Conservation (phyloP, 2,113 vertebrate genomes). For the Heptranchias perlo region DNA sequence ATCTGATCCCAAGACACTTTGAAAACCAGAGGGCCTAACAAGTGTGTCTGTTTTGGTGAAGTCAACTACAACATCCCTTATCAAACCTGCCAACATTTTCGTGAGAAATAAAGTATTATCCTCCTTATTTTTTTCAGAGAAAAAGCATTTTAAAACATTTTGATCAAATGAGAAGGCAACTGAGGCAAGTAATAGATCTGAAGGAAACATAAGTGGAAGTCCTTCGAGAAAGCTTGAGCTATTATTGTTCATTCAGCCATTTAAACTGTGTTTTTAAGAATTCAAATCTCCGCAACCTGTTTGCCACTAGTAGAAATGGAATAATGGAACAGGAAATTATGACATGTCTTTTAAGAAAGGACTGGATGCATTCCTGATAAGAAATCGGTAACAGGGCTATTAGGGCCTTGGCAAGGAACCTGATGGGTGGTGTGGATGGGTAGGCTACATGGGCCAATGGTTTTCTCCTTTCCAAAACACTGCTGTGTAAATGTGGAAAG, state of each 20-base stretch:
- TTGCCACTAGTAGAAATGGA: background rate
- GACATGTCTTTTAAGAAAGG: too few relatives aligned
- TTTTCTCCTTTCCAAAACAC: background rate
- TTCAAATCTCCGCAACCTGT: background rate
- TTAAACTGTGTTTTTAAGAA: background rate
- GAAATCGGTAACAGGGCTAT: background rate
- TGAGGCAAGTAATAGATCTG: background rate
- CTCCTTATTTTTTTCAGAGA: background rate
- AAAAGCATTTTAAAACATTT: background rate
- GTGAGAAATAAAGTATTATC: background rate
- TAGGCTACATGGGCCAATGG: background rate
- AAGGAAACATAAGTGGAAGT: background rate
- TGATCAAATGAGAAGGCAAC: background rate
- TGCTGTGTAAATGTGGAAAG: background rate
- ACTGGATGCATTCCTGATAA: background rate
- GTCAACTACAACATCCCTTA: background rate
- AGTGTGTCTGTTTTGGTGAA: background rate
- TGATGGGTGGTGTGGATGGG: background rate
- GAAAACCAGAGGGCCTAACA: background rate
- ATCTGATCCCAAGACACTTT: background rate
- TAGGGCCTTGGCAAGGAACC: background rate
- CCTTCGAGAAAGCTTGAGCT: background rate
- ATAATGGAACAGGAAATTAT: background rate
- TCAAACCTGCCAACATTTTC: background rate
- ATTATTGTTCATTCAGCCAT: background rate